Base-by-base conservation (phyloP, 2,888 invertebrate genomes). In the Drosophila affinis region DNA sequence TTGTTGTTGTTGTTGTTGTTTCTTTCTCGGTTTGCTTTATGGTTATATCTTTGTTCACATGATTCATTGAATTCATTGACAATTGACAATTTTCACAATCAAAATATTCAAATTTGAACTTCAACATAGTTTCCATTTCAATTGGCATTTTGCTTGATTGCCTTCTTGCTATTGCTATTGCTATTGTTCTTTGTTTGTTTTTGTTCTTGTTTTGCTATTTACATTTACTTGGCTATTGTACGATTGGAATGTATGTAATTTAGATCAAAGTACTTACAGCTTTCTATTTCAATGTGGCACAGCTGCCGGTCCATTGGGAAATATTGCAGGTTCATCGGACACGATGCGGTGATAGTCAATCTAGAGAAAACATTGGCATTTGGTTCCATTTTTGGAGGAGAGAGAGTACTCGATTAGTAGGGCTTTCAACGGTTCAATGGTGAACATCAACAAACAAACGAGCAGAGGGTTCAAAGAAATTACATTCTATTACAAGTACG, bases 231-330 rank as follows among this genome's bases (percentile, higher is more conserved):
- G 58, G 21, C 39, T 51, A 57, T 51, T 56, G 6, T 29, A 48
- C 21, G 45, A 46, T 58, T 39, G 27, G 45, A 63, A 29, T 29
- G 29, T 29, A 52, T 47, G 21, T 46, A 54, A 52, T 47, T 63
- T 39, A 57, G 60, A 65, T 67, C 47, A 65, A 67, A 62, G 55
- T 95, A 97, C 98, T 98, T 96, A 98, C 98, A 98, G 95, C 98
- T 98, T 95, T 98, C 98, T 90, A 98, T 97, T 94, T 98, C 97
- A 92, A 98, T 97, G 92, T 97, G 96, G 93, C 98, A 98, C 79
- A 97, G 93, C 92, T 98, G 98, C 83, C 97, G 95, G 93, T 98
- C 98, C 98, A 98, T 98, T 46, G 98, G 98, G 92, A 98, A 98
- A 93, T 98, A 98, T 92, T 98, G 97, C 57, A 98, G 95, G 92